These are phyloP conservation scores for Philhelius pedissequus DNA, from an alignment of 2,888 invertebrate genomes.

Conservation along the genomic window DNA sequence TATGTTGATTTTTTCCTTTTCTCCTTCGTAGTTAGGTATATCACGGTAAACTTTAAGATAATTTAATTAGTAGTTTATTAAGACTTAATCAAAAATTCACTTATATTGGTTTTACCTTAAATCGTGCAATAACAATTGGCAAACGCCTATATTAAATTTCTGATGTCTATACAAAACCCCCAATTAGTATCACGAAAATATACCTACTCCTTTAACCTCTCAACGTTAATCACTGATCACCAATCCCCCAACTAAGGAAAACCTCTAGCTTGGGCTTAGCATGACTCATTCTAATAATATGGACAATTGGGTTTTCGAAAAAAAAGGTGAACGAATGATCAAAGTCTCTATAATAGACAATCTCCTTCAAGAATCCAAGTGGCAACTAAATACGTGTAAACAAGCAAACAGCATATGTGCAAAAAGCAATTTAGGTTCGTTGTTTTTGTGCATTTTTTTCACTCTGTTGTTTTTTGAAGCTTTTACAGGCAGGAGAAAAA, in stretches of 20 bases:
- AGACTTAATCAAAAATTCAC: neutral
- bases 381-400: conserved; percentile 67
- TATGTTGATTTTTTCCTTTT: neutral
- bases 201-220: neutral
- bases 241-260: conserved; percentile 9
- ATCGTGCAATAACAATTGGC: neutral
- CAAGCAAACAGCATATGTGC: conserved; percentile 67
- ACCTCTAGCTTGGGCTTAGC: conserved; percentile 32
- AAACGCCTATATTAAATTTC: neutral
- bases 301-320: conserved; percentile 20
- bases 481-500: conserved; percentile 27
- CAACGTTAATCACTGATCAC: conserved; percentile 31
- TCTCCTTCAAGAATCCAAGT: conserved; percentile 52
- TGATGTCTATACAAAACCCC: neutral
- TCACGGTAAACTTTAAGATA: neutral
- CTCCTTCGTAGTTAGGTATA: neutral
- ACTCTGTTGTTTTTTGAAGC: conserved; percentile 2
- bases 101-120: neutral
- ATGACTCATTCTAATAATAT: conserved; percentile 56
- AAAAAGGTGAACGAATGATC: neutral
- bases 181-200: conserved; percentile 15
- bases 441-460: conserved; percentile 7
- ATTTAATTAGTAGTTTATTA: neutral
- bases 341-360: neutral
- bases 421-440: conserved; percentile 60